Evolutionary conservation across 2,797 vertebrate species (phyloP), one percentile per base, ranked within the genome.

Genomic region (Pseudochirops cupreus): DNA sequence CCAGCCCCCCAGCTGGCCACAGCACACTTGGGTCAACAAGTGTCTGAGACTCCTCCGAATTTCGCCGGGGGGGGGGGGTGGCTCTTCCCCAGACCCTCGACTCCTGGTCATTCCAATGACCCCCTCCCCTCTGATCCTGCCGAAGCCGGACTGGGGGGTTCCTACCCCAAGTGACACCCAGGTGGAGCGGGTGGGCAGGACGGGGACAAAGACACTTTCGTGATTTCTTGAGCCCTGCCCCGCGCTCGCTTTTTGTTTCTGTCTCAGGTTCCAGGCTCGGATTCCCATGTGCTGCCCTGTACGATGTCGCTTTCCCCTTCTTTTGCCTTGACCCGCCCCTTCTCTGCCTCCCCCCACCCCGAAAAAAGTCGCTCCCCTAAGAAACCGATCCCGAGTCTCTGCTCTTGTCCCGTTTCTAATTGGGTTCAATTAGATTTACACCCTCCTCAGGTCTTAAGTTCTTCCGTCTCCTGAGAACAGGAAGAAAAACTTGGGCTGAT

Each of bases 211-310:
- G 33, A n/a, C 33, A n/a, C 62, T n/a, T 67, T n/a, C 4, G 62
- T n/a, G 62, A 67, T 67, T 67, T n/a, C 33, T 67, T 31, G 58
- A 31, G 58, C 29, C 29, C 11, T 31, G 58, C 58, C 58, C 58
- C 58, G 58, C 58, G 28, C 58, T 59, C 58, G 13, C 55, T 31
- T 12, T 59, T 31, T 59, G 7, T 59, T 31, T 58, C 26, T 59
- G 28, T 59, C 58, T 59, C 58, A 59, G 58, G 57, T 58, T 58
- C 57, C 57, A 58, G 57, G 5, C 57, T 29, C 57, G 94, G 89
- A 92, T 93, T 96, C 92, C 91, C 90, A 0, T 57, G 11, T 14
- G 67, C 87, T 91, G 94, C 92, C 31, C 33, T 91, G 90, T 97
- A 91, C 82, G 90, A 94, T 92, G 93, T 87, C 91, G 92, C 57